Conservation (phyloP, 2,113 vertebrate species). For the Podarcis muralis region DNA sequence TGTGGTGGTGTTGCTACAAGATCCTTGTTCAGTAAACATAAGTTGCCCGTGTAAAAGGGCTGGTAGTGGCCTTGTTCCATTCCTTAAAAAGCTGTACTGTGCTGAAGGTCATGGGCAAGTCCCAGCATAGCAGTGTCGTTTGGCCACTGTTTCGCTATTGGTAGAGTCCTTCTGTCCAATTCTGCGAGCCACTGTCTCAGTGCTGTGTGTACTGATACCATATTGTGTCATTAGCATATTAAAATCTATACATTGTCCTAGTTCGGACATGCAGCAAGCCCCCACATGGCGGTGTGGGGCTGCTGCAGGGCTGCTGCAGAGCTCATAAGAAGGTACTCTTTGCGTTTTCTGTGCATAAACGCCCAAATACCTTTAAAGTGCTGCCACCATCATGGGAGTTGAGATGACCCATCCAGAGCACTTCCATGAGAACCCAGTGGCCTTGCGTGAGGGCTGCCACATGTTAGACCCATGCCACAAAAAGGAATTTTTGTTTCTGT, state of each 20-base stretch:
- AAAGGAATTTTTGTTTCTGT: background rate
- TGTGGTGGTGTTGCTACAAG: background rate
- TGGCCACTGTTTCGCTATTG: background rate
- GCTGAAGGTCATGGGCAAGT: background rate
- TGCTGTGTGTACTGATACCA: too few relatives aligned
- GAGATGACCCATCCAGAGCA: background rate
- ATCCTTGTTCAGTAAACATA: background rate
- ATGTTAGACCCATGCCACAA: background rate
- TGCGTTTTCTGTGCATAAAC: background rate
- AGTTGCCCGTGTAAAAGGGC: background rate
- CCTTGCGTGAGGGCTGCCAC: background rate
- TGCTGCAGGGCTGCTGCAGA: background rate
- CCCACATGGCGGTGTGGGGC: too few relatives aligned
- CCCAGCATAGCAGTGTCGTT: background rate
- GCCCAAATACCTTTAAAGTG: background rate
- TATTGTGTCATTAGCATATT: background rate
- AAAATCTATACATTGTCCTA: too few relatives aligned
- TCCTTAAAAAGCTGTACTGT: background rate
- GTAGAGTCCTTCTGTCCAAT: background rate
- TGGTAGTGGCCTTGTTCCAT: background rate
- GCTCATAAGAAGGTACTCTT: background rate
- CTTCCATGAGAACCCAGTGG: background rate
- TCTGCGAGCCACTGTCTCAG: background rate
- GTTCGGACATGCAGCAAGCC: background rate
- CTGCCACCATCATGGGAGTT: background rate